phyloP scores from a whole-genome alignment of 2,888 invertebrate species.

The Drosophila tripunctata region DNA sequence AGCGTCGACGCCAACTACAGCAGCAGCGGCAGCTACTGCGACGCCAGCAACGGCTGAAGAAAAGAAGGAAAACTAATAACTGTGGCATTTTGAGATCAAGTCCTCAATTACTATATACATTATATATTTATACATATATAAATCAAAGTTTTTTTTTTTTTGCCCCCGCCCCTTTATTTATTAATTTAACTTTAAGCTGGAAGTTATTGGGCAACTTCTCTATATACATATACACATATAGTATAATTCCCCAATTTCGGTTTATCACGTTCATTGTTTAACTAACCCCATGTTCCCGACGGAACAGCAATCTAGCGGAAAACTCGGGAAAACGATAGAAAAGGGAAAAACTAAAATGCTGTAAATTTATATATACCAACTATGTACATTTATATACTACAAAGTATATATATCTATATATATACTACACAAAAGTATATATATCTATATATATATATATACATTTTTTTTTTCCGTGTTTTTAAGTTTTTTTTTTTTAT shows the following conservation, averaged over 20 bases:
- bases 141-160: constrained; percentile 27
- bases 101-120: constrained; percentile 30
- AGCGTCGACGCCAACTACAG: constrained; percentile 3
- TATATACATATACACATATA: constrained; percentile 6
- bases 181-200: constrained; percentile 54
- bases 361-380: constrained; percentile 35
- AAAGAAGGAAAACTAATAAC: constrained; percentile 56
- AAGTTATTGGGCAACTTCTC: constrained; percentile 34
- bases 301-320: constrained; percentile 5
- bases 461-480: constrained; percentile 21
- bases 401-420: too few species aligned
- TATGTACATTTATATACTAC: constrained; percentile 40
- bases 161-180: constrained; percentile 37
- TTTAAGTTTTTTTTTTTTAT: constrained; percentile 35
- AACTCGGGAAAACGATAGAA: background rate
- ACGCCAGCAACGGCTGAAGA: constrained; percentile 33
- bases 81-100: constrained; percentile 47
- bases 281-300: background rate
- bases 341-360: constrained; percentile 25
- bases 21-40: background rate
- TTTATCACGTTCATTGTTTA: constrained; percentile 26
- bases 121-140: constrained; percentile 9
- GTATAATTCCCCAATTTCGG: constrained; percentile 12
- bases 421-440: constrained; percentile 28
- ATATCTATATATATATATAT: constrained; percentile 41